Percentiles rank a stretch among this genome's conserved stretches.
These are phyloP conservation scores for Beris chalybata DNA, from an alignment of 2,888 invertebrate genomes.

Conservation along the genomic window DNA sequence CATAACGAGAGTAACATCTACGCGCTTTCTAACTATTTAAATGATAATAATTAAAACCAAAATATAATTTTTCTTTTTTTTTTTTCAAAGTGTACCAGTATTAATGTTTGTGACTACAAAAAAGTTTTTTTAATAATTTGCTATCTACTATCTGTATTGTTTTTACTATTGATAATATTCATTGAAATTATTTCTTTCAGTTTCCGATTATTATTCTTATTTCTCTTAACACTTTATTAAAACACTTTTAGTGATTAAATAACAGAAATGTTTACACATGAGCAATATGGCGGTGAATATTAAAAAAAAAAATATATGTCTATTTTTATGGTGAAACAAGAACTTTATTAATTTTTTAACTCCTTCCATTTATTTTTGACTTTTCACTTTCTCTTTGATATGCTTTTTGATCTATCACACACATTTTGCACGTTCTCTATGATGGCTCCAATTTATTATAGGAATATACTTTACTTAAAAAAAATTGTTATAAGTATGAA, in stretches of 20 bases:
- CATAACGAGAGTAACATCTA: not conserved
- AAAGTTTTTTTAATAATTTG: constrained; percentile 5
- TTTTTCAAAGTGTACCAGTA: too few relatives aligned
- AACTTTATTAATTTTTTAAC: too few relatives aligned
- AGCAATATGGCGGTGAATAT: constrained; percentile 58
- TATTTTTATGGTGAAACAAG: too few relatives aligned
- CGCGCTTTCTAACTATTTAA: not conserved
- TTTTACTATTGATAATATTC: not conserved
- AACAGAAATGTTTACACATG: constrained; percentile 37
- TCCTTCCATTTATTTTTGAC: too few relatives aligned
- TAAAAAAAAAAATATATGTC: not conserved
- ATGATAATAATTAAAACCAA: too few relatives aligned
- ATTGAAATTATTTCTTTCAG: not conserved
- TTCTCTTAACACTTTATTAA: not conserved
- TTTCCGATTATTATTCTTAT: not conserved
- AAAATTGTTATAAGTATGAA: not conserved
- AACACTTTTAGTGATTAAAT: constrained; percentile 6
- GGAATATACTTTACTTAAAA: not conserved
- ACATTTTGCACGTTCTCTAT: too few relatives aligned
- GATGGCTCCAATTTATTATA: too few relatives aligned
- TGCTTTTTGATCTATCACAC: too few relatives aligned
- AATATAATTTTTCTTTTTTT: too few relatives aligned
- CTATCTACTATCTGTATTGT: not conserved
- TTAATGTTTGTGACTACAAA: not conserved
- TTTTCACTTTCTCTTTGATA: too few relatives aligned